A percentile compares a stretch with the other conserved stretches of the same genome.
Evolutionary conservation across 2,113 vertebrate species (phyloP).

Genomic region (Spea bombifrons): DNA sequence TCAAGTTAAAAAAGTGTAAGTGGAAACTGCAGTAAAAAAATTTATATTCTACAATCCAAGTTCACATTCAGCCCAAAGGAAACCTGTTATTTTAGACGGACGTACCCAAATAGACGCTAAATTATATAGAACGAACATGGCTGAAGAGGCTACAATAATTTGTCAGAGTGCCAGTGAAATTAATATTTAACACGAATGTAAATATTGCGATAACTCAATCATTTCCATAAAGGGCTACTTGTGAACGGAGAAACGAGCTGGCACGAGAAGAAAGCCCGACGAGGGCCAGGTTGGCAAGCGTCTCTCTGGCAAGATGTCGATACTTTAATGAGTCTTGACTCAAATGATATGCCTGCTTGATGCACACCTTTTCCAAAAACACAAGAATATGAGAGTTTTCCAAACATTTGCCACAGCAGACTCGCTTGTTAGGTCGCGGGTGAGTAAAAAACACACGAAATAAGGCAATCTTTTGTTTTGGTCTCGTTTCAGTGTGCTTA

Average conservation of each 20-base stretch:
- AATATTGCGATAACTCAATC: background rate
- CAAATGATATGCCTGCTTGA: constrained; percentile 39
- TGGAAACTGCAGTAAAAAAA: too few relatives aligned
- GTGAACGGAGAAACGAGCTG: constrained; percentile 6
- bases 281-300: constrained; percentile 29
- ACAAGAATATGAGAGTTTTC: constrained; percentile 20
- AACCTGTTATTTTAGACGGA: too few relatives aligned
- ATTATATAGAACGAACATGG: background rate
- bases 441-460: constrained; percentile 22
- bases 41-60: too few relatives aligned
- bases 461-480: constrained; percentile 46
- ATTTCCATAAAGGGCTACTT: background rate
- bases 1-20: too few relatives aligned
- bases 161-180: constrained; percentile 5
- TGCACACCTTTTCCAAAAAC: constrained; percentile 7
- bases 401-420: constrained; percentile 14
- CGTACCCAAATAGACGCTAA: background rate
- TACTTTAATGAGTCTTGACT: constrained; percentile 25
- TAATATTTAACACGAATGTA: constrained; percentile 2
- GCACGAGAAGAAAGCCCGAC: constrained; percentile 1
- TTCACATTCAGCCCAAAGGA: too few relatives aligned
- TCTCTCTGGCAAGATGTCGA: background rate
- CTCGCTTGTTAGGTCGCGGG: constrained; percentile 17
- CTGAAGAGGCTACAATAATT: background rate
- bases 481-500: constrained; percentile 12